A percentile compares a stretch with the other conserved stretches of the same genome.
Conservation (phyloP, 2,113 vertebrate genomes). For the Pantherophis guttatus region DNA sequence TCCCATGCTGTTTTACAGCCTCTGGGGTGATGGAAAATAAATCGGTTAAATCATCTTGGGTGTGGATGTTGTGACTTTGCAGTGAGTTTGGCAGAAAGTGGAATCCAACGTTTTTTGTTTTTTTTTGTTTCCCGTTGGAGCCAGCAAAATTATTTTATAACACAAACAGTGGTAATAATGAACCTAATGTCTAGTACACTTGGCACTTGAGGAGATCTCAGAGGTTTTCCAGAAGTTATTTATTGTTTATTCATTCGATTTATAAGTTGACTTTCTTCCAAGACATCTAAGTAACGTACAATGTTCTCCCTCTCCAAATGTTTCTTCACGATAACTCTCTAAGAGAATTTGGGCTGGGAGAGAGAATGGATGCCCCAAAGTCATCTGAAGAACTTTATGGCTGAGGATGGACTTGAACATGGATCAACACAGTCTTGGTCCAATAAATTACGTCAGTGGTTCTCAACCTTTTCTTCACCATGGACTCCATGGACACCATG, state of each 20-base stretch:
- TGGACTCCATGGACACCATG: too few relatives aligned
- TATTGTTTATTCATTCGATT: neutral
- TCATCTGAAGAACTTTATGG: neutral
- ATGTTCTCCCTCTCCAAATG: neutral
- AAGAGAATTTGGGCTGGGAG: neutral
- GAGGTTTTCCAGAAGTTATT: neutral
- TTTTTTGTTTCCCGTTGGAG: neutral
- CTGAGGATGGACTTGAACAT: neutral
- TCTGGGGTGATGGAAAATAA: neutral
- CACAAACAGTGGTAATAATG: neutral
- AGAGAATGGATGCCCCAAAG: neutral
- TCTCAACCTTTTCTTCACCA: neutral
- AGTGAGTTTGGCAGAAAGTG: neutral
- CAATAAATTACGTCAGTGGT: neutral
- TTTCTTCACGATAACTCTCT: neutral
- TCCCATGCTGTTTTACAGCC: neutral
- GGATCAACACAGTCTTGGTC: neutral
- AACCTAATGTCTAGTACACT: neutral
- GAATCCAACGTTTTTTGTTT: neutral
- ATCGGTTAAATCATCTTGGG: neutral
- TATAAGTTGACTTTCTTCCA: neutral
- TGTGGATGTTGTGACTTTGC: neutral
- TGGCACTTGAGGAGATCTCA: neutral
- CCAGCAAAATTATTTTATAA: neutral
- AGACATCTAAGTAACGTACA: neutral